Conservation (phyloP, 2,113 vertebrate genomes). For the Rhinolophus sinicus region DNA sequence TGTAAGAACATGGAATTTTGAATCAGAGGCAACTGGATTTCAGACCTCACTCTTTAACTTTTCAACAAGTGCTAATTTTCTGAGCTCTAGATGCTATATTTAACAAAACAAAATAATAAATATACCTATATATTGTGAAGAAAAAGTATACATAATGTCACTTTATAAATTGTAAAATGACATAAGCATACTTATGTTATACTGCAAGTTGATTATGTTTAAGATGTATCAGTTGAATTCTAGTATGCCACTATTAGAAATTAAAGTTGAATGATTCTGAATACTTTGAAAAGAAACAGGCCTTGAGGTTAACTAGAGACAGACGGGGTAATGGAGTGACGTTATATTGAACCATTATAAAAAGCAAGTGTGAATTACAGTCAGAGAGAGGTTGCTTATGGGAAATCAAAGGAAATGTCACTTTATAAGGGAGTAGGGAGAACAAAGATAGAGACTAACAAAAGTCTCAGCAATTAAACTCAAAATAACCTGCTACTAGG, state of each 20-base stretch:
- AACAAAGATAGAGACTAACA: not conserved
- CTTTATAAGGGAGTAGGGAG: not conserved
- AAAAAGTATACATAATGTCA: not conserved
- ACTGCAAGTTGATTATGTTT: not conserved
- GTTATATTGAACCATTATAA: not conserved
- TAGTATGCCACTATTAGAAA: not conserved
- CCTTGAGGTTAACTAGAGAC: slow-evolving; percentile 9
- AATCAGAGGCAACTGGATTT: not conserved
- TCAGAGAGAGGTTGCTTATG: not conserved
- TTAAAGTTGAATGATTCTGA: slow-evolving; percentile 40
- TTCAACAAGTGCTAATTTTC: not conserved
- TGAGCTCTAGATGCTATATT: not conserved
- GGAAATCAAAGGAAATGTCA: not conserved
- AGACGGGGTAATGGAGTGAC: not conserved
- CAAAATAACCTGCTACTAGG: not conserved
- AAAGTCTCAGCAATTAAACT: not conserved
- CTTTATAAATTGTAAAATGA: not conserved
- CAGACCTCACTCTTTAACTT: not conserved
- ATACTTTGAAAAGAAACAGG: not conserved
- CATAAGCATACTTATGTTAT: not conserved
- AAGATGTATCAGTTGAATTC: not conserved
- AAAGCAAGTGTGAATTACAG: not conserved
- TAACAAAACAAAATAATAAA: not conserved
- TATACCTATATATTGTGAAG: not conserved
- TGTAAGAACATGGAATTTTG: not conserved